phyloP scores from a whole-genome alignment of 2,797 vertebrate species.

The Sebastes paucispinis region DNA sequence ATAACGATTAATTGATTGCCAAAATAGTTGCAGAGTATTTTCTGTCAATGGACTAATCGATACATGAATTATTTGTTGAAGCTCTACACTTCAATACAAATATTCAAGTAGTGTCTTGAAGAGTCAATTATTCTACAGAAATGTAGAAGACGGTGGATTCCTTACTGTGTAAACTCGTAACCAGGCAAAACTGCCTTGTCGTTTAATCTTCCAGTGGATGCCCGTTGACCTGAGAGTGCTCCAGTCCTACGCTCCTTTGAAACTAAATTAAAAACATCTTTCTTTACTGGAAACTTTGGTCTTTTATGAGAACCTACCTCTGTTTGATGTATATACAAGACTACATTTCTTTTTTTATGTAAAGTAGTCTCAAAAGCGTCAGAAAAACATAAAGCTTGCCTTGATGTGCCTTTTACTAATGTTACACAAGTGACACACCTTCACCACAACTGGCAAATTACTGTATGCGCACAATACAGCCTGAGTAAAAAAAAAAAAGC shows the following conservation, averaged over 20 bases:
- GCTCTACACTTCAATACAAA: background rate
- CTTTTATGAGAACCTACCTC: conserved; percentile 21
- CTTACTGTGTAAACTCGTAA: background rate
- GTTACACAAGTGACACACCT: conserved; percentile 4
- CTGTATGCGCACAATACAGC: background rate
- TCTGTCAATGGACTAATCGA: background rate
- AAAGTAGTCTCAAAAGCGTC: background rate
- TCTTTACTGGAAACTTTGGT: conserved; percentile 24
- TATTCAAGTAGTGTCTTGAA: background rate
- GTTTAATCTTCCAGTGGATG: background rate
- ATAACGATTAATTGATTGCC: background rate
- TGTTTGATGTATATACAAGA: conserved; percentile 1
- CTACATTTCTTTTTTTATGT: background rate
- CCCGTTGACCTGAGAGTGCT: background rate
- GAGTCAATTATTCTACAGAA: background rate
- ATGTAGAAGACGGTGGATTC: background rate
- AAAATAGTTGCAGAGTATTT: no score
- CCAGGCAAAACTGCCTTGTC: background rate
- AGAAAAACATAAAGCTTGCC: background rate
- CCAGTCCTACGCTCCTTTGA: background rate
- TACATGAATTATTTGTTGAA: background rate
- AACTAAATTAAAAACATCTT: conserved; percentile 45
- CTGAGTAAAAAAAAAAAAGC: background rate
- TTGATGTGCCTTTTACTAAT: conserved; percentile 1
- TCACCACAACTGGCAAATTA: background rate